Evolutionary conservation across 2,888 invertebrate genomes (phyloP).

Genomic region (Apantesis nais): DNA sequence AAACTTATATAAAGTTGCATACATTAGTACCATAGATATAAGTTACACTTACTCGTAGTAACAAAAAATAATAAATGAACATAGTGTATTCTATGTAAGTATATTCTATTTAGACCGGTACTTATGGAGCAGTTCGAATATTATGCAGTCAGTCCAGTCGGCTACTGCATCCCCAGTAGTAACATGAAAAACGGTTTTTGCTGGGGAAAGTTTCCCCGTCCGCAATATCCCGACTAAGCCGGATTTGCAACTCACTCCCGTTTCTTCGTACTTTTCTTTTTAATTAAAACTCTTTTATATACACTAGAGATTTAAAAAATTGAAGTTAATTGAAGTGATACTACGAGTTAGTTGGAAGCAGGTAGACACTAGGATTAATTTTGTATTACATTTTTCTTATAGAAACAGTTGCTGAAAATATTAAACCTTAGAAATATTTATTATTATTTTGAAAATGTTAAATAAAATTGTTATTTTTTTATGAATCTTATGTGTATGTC

Average conservation of each 20-base stretch:
- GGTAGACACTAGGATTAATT: slow-evolving; percentile 39
- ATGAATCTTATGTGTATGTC: too few species aligned
- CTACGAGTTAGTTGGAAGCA: slow-evolving; percentile 46
- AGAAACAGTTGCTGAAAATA: slow-evolving; percentile 33
- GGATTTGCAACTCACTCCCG: slow-evolving; percentile 78
- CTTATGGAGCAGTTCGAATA: slow-evolving; percentile 15
- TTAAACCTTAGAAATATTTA: background rate
- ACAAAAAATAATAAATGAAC: background rate
- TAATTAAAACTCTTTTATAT: slow-evolving; percentile 79
- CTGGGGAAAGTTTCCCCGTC: slow-evolving; percentile 67
- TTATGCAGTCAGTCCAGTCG: slow-evolving; percentile 28
- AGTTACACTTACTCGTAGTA: background rate
- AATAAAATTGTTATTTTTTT: too few species aligned
- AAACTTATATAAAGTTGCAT: too few species aligned
- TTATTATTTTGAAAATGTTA: too few species aligned
- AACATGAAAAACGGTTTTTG: slow-evolving; percentile 71
- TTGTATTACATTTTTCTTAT: slow-evolving; percentile 38
- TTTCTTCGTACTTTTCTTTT: slow-evolving; percentile 70
- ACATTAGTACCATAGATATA: too few species aligned
- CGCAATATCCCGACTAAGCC: slow-evolving; percentile 73
- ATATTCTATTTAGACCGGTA: background rate
- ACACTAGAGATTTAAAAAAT: slow-evolving; percentile 63
- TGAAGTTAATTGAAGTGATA: slow-evolving; percentile 55
- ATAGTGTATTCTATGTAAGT: background rate
- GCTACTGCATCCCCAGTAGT: slow-evolving; percentile 46